A percentile compares a stretch with the other conserved stretches of the same genome.
These are phyloP conservation scores for Mystacornis crossleyi DNA, from an alignment of 2,113 vertebrate genomes.

Conservation along the genomic window DNA sequence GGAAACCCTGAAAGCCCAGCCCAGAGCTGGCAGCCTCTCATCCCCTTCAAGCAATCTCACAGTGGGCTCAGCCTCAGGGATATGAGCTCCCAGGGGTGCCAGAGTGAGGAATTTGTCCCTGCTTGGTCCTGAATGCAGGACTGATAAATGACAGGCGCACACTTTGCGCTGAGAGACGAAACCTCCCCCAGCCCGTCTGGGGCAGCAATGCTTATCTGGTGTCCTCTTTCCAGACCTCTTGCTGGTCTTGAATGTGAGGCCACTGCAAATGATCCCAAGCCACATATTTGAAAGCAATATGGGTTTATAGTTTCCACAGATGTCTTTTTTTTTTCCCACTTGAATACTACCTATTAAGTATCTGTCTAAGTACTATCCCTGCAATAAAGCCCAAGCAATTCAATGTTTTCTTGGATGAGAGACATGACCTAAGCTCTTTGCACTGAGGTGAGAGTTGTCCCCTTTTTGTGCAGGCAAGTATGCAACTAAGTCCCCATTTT, in stretches of 20 bases:
- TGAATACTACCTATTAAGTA: neutral
- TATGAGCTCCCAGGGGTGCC: neutral
- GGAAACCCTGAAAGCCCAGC: neutral
- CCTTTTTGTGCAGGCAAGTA: neutral
- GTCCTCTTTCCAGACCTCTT: neutral
- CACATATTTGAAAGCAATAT: neutral
- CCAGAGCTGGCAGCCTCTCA: neutral
- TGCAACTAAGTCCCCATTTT: neutral
- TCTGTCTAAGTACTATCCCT: neutral
- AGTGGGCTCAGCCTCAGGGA: neutral
- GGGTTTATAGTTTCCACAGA: neutral
- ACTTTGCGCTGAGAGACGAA: neutral
- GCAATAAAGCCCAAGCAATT: neutral
- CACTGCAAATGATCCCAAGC: neutral
- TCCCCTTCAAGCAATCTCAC: fast-evolving
- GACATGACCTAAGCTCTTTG: neutral
- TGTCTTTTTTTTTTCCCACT: neutral
- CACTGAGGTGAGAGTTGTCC: neutral
- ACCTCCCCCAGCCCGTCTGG: neutral
- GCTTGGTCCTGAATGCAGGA: neutral
- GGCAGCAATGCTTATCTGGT: neutral
- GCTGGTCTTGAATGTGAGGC: neutral
- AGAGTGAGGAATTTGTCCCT: neutral
- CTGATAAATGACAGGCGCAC: neutral
- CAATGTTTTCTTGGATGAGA: neutral